Evolutionary conservation across 2,888 invertebrate genomes (phyloP).

Genomic region (Sarcophaga rosellei): DNA sequence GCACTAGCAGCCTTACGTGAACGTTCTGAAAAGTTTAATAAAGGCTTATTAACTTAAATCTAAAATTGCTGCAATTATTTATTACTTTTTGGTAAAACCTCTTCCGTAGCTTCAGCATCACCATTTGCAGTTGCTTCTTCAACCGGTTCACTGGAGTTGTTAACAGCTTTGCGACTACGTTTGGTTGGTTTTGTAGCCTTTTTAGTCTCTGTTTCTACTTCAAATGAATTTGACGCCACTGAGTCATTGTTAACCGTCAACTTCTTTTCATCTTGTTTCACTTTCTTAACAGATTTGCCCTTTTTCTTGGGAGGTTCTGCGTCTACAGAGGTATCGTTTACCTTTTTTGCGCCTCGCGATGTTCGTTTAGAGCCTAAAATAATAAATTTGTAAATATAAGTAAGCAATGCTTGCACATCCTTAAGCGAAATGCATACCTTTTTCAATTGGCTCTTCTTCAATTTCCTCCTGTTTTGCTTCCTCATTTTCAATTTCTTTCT

Average conservation of each 20-base stretch:
- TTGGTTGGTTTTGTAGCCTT: constrained; percentile 67
- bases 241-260: background rate
- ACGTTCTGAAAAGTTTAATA: constrained; percentile 44
- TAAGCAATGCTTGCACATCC: background rate
- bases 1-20: constrained; percentile 51
- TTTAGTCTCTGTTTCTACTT: constrained; percentile 14
- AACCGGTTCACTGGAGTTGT: constrained; percentile 64
- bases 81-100: constrained; percentile 59
- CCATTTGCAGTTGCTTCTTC: constrained; percentile 20
- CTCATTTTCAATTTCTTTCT: constrained; percentile 17
- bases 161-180: constrained; percentile 61
- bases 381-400: background rate
- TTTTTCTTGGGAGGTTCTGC: constrained; percentile 55
- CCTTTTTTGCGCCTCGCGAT: constrained; percentile 66
- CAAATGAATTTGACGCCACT: background rate
- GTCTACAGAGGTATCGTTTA: constrained; percentile 28
- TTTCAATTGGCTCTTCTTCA: constrained; percentile 22
- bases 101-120: constrained; percentile 26
- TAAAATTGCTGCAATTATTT: background rate
- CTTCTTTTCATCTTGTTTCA: constrained; percentile 37
- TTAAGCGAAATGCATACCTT: background rate
- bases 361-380: constrained; percentile 45
- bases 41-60: background rate
- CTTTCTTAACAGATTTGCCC: constrained; percentile 60
- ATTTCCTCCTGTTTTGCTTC: constrained; percentile 18